These are phyloP conservation scores for Chaetura pelagica DNA, from an alignment of 2,113 vertebrate genomes.

Conservation along the genomic window DNA sequence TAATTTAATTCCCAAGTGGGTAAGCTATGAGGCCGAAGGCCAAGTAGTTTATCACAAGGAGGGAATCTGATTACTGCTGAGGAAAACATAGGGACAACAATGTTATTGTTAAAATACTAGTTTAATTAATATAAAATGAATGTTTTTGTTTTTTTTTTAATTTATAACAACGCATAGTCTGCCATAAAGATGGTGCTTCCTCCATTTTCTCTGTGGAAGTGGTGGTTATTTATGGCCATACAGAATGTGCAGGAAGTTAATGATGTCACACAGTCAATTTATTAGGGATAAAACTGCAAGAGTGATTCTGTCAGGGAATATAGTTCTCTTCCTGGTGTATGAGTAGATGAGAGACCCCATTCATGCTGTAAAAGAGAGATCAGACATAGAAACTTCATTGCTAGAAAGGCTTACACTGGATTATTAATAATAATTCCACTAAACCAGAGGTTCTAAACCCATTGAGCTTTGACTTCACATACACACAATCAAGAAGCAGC, in stretches of 20 bases:
- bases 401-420: neutral
- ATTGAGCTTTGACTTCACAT: neutral
- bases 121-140: slow-evolving; percentile 66
- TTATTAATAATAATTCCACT: slow-evolving; percentile 21
- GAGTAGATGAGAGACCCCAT: slow-evolving; percentile 9
- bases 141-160: neutral
- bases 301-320: slow-evolving; percentile 45
- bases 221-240: slow-evolving; percentile 17
- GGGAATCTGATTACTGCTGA: slow-evolving; percentile 55
- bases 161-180: neutral
- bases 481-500: neutral
- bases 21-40: slow-evolving; percentile 54
- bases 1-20: slow-evolving; percentile 69
- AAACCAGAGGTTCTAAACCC: neutral
- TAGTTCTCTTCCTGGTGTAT: neutral
- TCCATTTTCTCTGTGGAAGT: neutral
- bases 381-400: neutral
- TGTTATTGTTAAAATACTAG: slow-evolving; percentile 52
- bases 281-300: slow-evolving; percentile 48
- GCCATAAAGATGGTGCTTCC: neutral
- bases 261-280: slow-evolving; percentile 53
- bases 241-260: slow-evolving; percentile 43
- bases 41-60: slow-evolving; percentile 61
- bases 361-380: slow-evolving; percentile 12
- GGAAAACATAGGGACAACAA: slow-evolving; percentile 52